phyloP scores from a whole-genome alignment of 1,140 invertebrate species.

The Drosophila ficusphila region DNA sequence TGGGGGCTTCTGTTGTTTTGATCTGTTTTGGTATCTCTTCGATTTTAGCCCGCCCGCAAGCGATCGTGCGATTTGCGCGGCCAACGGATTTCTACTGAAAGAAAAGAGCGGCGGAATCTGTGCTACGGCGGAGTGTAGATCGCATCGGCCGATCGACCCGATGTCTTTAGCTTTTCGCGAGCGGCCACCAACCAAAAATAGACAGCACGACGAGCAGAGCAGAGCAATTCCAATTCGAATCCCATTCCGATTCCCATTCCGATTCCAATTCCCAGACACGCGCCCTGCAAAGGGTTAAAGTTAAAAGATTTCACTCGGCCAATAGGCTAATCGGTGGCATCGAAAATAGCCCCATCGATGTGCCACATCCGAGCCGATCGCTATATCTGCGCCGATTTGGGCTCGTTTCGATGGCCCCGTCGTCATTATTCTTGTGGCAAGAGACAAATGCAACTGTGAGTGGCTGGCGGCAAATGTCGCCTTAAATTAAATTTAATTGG shows the following conservation, averaged over 20 bases:
- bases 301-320: slow-evolving; percentile 33
- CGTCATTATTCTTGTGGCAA: background rate
- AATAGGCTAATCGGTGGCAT: slow-evolving; percentile 61
- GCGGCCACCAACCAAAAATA: slow-evolving; percentile 65
- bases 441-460: slow-evolving; percentile 27
- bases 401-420: slow-evolving; percentile 6
- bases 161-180: slow-evolving; percentile 58
- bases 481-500: slow-evolving; percentile 62
- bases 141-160: slow-evolving; percentile 22
- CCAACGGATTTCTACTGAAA: slow-evolving; percentile 75
- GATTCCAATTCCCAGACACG: slow-evolving; percentile 16
- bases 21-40: slow-evolving; percentile 26
- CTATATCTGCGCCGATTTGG: slow-evolving; percentile 8
- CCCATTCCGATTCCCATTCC: slow-evolving; percentile 4
- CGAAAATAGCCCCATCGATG: slow-evolving; percentile 38
- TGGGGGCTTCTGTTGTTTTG: slow-evolving; percentile 6
- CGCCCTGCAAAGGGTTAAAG: slow-evolving; percentile 60
- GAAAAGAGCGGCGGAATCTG: slow-evolving; percentile 44
- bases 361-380: slow-evolving; percentile 8
- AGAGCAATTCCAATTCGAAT: slow-evolving; percentile 4
- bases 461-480: slow-evolving; percentile 37
- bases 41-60: slow-evolving; percentile 30
- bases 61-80: slow-evolving; percentile 68
- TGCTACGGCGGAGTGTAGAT: slow-evolving; percentile 41
- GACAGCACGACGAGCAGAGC: slow-evolving; percentile 41